Conservation (phyloP, 2,888 invertebrate species). For the Polietes domitor region DNA sequence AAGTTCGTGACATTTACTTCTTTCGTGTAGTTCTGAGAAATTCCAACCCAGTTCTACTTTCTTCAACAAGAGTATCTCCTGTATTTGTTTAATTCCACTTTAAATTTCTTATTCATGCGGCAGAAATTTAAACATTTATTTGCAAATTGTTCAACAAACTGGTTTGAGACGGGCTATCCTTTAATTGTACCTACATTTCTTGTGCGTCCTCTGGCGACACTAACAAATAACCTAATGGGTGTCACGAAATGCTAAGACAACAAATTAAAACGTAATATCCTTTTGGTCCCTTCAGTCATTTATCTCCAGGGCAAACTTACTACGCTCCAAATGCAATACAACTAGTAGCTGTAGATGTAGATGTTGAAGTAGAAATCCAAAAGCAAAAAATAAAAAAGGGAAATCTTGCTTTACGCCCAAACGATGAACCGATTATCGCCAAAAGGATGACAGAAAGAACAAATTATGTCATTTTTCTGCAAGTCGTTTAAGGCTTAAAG, state of each 20-base stretch:
- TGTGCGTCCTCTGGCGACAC: not conserved
- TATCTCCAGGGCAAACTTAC: not conserved
- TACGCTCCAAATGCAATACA: not conserved
- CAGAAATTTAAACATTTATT: no score
- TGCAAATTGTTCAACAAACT: no score
- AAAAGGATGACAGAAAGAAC: slow-evolving; percentile 20
- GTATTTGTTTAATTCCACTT: no score
- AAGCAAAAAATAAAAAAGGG: not conserved
- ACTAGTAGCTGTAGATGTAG: not conserved
- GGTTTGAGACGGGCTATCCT: no score
- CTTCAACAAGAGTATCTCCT: no score
- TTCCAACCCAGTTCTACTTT: no score
- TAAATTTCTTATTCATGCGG: no score
- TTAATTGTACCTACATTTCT: not conserved
- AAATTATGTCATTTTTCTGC: slow-evolving; percentile 29
- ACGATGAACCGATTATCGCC: slow-evolving; percentile 25
- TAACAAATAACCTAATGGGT: not conserved
- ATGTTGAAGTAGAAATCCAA: not conserved
- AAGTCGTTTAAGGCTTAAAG: slow-evolving; percentile 5
- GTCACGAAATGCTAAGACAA: slow-evolving; percentile 4
- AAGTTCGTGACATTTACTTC: no score
- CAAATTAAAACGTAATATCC: slow-evolving; percentile 12
- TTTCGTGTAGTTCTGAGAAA: no score
- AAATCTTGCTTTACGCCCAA: slow-evolving; percentile 2
- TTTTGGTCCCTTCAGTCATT: not conserved